These are phyloP conservation scores for Deilephila porcellus DNA, from an alignment of 2,888 invertebrate genomes.

Conservation along the genomic window DNA sequence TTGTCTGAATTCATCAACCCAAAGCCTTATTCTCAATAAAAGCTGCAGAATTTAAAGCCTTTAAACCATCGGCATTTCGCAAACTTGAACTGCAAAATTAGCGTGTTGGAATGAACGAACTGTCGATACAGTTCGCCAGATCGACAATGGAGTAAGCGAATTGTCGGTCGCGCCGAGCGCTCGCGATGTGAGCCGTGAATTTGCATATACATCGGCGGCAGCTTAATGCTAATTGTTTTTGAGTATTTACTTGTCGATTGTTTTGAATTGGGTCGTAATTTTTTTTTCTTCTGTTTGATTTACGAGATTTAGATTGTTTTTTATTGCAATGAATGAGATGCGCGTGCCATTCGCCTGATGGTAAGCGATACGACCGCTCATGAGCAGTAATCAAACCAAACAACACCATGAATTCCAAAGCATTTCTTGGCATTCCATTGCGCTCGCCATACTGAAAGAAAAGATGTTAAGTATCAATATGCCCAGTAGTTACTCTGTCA, in stretches of 20 bases:
- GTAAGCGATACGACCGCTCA: too few relatives aligned
- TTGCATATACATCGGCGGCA: not conserved
- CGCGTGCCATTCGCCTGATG: too few relatives aligned
- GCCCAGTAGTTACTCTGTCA: too few relatives aligned
- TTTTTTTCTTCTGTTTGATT: not conserved
- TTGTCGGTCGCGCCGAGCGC: not conserved
- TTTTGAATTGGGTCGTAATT: not conserved
- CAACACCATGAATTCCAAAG: too few relatives aligned
- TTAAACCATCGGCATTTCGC: not conserved
- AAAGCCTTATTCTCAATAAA: too few relatives aligned
- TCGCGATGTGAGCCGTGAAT: not conserved
- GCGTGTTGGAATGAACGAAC: slow-evolving; percentile 4
- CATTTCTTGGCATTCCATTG: too few relatives aligned
- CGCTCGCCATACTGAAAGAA: too few relatives aligned
- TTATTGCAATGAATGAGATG: too few relatives aligned
- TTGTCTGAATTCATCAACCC: too few relatives aligned
- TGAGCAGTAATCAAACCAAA: too few relatives aligned
- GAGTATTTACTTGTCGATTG: not conserved
- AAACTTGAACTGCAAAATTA: slow-evolving; percentile 3
- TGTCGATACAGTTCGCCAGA: not conserved
- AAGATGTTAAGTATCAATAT: too few relatives aligned
- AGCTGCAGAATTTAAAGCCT: not conserved
- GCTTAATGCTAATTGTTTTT: not conserved
- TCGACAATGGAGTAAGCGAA: not conserved
- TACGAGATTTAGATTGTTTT: too few relatives aligned